Conservation (phyloP, 2,888 invertebrate species). For the Drosophila quasianomalipes region DNA sequence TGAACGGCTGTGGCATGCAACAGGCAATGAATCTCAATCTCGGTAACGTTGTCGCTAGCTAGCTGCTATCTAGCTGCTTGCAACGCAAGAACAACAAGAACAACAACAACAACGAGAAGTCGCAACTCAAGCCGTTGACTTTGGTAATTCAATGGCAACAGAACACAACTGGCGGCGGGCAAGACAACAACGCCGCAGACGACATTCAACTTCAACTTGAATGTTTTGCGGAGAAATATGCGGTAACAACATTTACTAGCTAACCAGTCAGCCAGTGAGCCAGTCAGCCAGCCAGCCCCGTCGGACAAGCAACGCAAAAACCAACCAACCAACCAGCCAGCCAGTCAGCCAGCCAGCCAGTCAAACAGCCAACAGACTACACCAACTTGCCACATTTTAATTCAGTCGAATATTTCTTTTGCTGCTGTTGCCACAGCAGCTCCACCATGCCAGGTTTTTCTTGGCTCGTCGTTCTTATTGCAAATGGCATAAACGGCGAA, state of each 20-base stretch:
- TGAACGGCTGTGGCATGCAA: slow-evolving; percentile 76
- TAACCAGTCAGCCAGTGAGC: slow-evolving; percentile 11
- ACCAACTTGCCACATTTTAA: slow-evolving; percentile 82
- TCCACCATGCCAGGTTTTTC: slow-evolving; percentile 19
- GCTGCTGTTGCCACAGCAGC: slow-evolving; percentile 22
- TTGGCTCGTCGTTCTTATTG: slow-evolving; percentile 59
- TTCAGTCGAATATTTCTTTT: slow-evolving; percentile 76
- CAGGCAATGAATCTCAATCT: slow-evolving; percentile 81
- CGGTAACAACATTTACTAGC: slow-evolving; percentile 76
- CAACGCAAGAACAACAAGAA: slow-evolving; percentile 15
- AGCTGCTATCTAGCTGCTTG: slow-evolving; percentile 28
- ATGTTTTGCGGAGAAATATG: slow-evolving; percentile 75
- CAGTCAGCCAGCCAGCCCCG: slow-evolving; percentile 16
- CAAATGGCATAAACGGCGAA: slow-evolving; percentile 71
- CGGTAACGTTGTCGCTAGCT: slow-evolving; percentile 56
- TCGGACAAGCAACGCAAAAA: slow-evolving; percentile 35
- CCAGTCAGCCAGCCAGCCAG: slow-evolving; percentile 12
- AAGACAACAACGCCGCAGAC: slow-evolving; percentile 51
- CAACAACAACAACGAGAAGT: slow-evolving; percentile 33
- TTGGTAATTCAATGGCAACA: slow-evolving; percentile 78
- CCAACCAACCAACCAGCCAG: slow-evolving; percentile 47
- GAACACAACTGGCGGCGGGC: slow-evolving; percentile 38
- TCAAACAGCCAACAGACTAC: slow-evolving; percentile 22
- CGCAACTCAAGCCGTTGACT: slow-evolving; percentile 70
- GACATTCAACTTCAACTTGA: slow-evolving; percentile 71